Evolutionary conservation across 1,140 invertebrate genomes (phyloP), one percentile per base, ranked within the genome.

Genomic region (Panagrolaimus sp.): DNA sequence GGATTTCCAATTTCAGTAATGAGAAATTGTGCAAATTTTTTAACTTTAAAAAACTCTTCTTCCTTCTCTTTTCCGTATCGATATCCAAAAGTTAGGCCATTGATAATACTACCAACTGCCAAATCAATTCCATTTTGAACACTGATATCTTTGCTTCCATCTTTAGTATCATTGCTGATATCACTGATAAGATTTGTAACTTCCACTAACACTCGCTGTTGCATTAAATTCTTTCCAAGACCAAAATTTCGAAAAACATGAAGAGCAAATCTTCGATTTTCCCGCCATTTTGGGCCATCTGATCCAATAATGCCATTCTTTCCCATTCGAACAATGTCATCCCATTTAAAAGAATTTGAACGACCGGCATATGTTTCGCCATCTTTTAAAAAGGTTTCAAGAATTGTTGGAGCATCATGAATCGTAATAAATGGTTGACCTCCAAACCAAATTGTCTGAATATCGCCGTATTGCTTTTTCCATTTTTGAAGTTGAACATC

Each of bases 191-290:
- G 10, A 10, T 26, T n/a, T n/a, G 63, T 44, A 10, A 74, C 17
- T 38, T 74, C 73, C 12, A 47, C 48, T 32, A 74, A 43, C 17
- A 74, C 66, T 38, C 68, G 44, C 43, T 69, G 46, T 43, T 74
- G 63, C 71, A 74, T 74, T 0, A 74, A 44, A 73, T 74, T 70
- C 21, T 55, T 65, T 38, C 73, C 73, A 26, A 74, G 32, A 32
- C 73, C 73, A 26, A 74, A 65, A 63, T 65, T 68, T 46, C 65
- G 52, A 14, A 74, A 68, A 1, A 72, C 48, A 10, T 66, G 38
- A 8, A 74, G 32, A 4, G 71, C 38, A 43, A 74, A 74, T 10
- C 68, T 48, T 48, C 73, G 67, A 46, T 74, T 64, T 63, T 74
- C 73, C 12, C 67, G 45, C 71, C 73, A 74, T 7, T 38, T 7